Base-by-base conservation (phyloP, 2,797 vertebrate genomes). In the Cyprinella venusta region DNA sequence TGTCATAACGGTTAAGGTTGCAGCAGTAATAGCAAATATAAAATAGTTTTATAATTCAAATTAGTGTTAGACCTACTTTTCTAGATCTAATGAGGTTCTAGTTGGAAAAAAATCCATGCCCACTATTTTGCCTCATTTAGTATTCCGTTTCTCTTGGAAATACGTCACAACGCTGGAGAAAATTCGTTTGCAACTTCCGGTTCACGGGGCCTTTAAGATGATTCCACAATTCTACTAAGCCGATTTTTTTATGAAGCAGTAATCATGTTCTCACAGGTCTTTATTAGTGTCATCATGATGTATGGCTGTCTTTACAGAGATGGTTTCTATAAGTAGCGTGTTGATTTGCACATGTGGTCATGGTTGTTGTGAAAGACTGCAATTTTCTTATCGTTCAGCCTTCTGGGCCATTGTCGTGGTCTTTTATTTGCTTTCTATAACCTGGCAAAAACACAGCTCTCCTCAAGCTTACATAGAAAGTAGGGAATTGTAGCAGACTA, bases 241-340 rank as follows among this genome's bases (percentile, higher is more conserved):
- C 4, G 18, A 1, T 70, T 45, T 1, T 45, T 70, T 48, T 26
- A 18, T n/a, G n/a, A 70, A 72, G 45, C 3, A 7, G 19, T 38
- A 15, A 42, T n/a, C 7, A 5, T 63, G 56, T 48, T 21, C 70
- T 84, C 24, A 61, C 40, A 64, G n/a, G 10, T 56, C 71, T 75
- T 71, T 40, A 71, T 59, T 76, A 61, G 19, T 72, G 78, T 81
- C 67, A 36, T 6, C 40, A 12, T 36, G 30, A 38, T 30, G 6
- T 75, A 75, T 59, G 52, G 21, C 33, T 24, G 21, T 75, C 33
- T 56, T 16, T 59, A 40, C 75, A 71, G 65, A 80, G 64, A 69
- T 69, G 40, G 26, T 72, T 67, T 71, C 83, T 85, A 87, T 79
- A 82, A 87, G 76, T 76, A 80, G 80, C 38, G 30, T 10, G 26